Conservation (phyloP, 2,888 invertebrate genomes). For the Pyralis farinalis region DNA sequence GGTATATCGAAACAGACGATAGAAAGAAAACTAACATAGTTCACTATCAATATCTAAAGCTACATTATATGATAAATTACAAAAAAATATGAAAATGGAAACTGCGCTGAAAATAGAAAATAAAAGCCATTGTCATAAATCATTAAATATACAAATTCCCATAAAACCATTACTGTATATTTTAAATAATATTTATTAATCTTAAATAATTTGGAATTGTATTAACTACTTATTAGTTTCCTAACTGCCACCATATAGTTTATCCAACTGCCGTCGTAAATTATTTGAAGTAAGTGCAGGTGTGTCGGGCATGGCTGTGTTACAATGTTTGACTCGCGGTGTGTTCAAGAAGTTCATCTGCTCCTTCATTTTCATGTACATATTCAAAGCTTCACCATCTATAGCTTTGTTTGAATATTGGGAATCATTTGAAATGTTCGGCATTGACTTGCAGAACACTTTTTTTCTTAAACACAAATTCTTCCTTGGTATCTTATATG, state of each 20-base stretch:
- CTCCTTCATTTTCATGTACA: slow-evolving; percentile 67
- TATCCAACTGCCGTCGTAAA: slow-evolving; percentile 61
- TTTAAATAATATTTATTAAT: too few relatives aligned
- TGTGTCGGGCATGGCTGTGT: slow-evolving; percentile 37
- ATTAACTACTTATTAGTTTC: too few relatives aligned
- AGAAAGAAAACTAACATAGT: too few relatives aligned
- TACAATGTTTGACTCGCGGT: slow-evolving; percentile 39
- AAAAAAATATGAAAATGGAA: too few relatives aligned
- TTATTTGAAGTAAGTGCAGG: slow-evolving; percentile 60
- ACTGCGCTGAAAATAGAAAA: too few relatives aligned
- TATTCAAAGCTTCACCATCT: slow-evolving; percentile 44
- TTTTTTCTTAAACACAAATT: slow-evolving; percentile 52
- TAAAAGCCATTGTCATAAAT: too few relatives aligned
- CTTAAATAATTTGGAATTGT: too few relatives aligned
- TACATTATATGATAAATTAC: too few relatives aligned
- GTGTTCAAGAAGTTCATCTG: slow-evolving; percentile 62
- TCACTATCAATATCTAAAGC: too few relatives aligned
- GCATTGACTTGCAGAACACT: slow-evolving; percentile 54
- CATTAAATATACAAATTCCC: too few relatives aligned
- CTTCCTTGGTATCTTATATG: slow-evolving; percentile 64
- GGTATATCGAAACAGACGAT: too few relatives aligned
- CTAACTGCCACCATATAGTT: slow-evolving; percentile 50
- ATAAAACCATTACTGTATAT: too few relatives aligned
- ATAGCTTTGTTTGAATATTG: slow-evolving; percentile 41
- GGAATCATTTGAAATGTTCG: slow-evolving; percentile 39